Conservation (phyloP, 1,140 invertebrate genomes). For the Apis mellifera region DNA sequence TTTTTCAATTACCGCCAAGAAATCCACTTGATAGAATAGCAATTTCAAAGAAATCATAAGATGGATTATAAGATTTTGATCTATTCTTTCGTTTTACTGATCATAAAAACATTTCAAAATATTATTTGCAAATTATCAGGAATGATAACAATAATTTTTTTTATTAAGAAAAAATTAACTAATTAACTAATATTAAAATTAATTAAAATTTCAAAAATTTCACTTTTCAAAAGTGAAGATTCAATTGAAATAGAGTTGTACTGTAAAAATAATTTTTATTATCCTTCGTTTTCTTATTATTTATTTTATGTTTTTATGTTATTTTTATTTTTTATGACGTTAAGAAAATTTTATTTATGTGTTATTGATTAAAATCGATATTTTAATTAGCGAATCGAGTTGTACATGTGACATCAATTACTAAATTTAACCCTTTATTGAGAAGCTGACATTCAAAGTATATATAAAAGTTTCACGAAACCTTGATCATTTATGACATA, state of each 20-base stretch:
- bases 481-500: conserved; percentile 21
- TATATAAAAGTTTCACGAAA: conserved; percentile 10
- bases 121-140: no score
- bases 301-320: no score
- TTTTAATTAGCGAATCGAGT: background rate
- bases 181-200: no score
- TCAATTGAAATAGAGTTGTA: background rate
- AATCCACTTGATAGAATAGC: no score
- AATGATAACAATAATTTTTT: no score
- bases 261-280: background rate
- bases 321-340: no score
- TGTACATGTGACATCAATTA: background rate
- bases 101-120: no score
- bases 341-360: background rate
- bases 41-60: no score
- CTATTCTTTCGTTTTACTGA: no score
- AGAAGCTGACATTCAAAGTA: background rate
- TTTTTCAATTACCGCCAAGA: no score
- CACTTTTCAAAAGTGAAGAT: background rate
- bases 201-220: background rate
- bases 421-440: conserved; percentile 14
- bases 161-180: no score
- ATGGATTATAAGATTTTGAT: no score
- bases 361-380: background rate
- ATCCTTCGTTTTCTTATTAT: background rate